These are phyloP conservation scores for Acleris literana DNA, from an alignment of 2,888 invertebrate genomes.

Conservation along the genomic window DNA sequence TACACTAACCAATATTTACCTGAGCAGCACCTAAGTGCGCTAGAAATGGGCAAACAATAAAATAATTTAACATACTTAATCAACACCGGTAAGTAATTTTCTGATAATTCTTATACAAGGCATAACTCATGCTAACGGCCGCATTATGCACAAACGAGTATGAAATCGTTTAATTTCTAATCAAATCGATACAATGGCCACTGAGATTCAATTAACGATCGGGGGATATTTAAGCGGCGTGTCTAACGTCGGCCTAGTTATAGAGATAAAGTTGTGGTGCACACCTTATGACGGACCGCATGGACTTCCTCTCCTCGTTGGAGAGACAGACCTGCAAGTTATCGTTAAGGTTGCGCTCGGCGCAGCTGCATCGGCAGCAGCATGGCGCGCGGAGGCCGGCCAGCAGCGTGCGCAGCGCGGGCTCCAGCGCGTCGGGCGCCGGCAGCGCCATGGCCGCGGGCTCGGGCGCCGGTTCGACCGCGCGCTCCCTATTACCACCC, in stretches of 20 bases:
- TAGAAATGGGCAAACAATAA: constrained; percentile 76
- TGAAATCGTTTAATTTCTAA: constrained; percentile 54
- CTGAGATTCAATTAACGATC: constrained; percentile 50
- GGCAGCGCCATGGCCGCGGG: constrained; percentile 43
- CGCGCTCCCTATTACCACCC: constrained; percentile 67
- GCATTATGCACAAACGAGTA: constrained; percentile 45
- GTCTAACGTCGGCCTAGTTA: constrained; percentile 44
- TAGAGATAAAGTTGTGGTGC: constrained; percentile 59
- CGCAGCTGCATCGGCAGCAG: constrained; percentile 77
- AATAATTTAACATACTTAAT: constrained; percentile 52
- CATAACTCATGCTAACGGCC: constrained; percentile 41
- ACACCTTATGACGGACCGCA: constrained; percentile 88
- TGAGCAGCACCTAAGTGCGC: constrained; percentile 79
- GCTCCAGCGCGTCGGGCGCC: constrained; percentile 76
- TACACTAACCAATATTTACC: constrained; percentile 71
- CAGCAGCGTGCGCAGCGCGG: constrained; percentile 68
- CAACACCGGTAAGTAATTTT: constrained; percentile 45
- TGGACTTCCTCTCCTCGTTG: constrained; percentile 81
- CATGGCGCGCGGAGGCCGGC: constrained; percentile 68
- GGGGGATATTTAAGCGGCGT: constrained; percentile 39
- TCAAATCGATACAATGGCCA: constrained; percentile 42
- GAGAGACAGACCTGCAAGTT: constrained; percentile 83
- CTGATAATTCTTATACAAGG: constrained; percentile 46
- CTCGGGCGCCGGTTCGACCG: constrained; percentile 53
- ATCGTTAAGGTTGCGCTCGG: constrained; percentile 67